Evolutionary conservation across 2,888 invertebrate species (phyloP).

Genomic region (Sinhomidia bicolor): DNA sequence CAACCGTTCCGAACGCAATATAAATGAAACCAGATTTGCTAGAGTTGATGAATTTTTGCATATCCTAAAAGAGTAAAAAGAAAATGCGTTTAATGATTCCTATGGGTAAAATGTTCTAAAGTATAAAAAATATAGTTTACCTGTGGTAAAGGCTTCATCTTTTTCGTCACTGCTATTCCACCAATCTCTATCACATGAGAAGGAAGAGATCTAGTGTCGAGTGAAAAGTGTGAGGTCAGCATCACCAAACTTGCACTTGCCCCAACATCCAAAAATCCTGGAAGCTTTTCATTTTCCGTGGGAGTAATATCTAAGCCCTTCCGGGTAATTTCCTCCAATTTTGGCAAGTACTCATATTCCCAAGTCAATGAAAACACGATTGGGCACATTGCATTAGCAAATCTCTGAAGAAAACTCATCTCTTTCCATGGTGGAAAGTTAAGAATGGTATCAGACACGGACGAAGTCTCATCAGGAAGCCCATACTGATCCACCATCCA

Average conservation of each 20-base stretch:
- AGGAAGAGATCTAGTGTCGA: slow-evolving; percentile 74
- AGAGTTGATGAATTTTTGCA: slow-evolving; percentile 46
- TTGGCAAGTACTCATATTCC: slow-evolving; percentile 67
- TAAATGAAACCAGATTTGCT: slow-evolving; percentile 58
- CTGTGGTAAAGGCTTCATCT: slow-evolving; percentile 34
- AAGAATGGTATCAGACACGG: slow-evolving; percentile 33
- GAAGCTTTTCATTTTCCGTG: slow-evolving; percentile 47
- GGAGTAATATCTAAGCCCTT: slow-evolving; percentile 47
- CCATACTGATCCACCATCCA: slow-evolving; percentile 72
- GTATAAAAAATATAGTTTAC: too few species aligned
- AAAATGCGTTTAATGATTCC: too few species aligned
- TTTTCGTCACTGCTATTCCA: slow-evolving; percentile 19
- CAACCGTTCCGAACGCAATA: slow-evolving; percentile 61
- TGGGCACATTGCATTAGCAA: slow-evolving; percentile 68
- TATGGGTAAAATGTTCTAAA: too few species aligned
- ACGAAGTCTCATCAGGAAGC: slow-evolving; percentile 61
- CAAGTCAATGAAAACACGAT: slow-evolving; percentile 60
- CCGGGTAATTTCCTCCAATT: slow-evolving; percentile 64
- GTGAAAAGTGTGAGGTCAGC: slow-evolving; percentile 72
- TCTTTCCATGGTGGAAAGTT: slow-evolving; percentile 37
- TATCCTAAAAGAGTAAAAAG: not conserved
- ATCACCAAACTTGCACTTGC: slow-evolving; percentile 73
- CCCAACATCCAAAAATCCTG: slow-evolving; percentile 71
- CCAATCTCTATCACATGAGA: slow-evolving; percentile 68
- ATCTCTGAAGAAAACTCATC: slow-evolving; percentile 63